phyloP scores from a whole-genome alignment of 2,113 vertebrate species.

The Aplodontia rufa region DNA sequence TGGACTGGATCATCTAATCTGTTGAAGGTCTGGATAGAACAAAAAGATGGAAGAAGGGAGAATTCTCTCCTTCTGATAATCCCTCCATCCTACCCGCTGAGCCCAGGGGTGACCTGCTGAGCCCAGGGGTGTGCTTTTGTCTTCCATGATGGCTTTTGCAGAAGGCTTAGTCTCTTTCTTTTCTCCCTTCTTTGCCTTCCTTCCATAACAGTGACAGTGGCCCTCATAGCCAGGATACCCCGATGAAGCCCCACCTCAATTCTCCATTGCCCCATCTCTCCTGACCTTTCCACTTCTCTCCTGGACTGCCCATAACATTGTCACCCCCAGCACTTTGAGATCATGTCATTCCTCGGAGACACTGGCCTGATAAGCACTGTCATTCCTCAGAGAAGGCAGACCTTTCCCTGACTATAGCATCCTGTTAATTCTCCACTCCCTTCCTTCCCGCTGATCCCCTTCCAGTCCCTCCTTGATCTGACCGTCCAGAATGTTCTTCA shows the following conservation, averaged over 20 bases:
- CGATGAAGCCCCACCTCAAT: not conserved
- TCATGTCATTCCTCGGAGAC: no score
- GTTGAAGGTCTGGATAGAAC: not conserved
- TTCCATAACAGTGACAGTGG: not conserved
- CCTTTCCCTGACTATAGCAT: not conserved
- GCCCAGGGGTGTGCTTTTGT: not conserved
- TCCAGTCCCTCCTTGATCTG: not conserved
- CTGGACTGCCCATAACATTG: not conserved
- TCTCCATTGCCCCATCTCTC: not conserved
- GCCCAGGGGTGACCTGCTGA: not conserved
- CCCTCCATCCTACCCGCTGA: not conserved
- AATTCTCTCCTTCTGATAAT: not conserved
- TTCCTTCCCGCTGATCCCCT: not conserved
- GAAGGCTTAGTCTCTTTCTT: no score
- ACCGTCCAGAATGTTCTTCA: not conserved
- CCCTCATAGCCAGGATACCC: not conserved
- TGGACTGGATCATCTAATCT: not conserved
- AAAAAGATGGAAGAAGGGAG: not conserved
- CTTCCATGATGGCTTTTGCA: not conserved
- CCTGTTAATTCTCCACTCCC: not conserved
- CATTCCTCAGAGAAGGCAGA: not conserved
- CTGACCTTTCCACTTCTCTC: not conserved
- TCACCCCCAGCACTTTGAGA: not conserved
- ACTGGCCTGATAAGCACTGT: no score
- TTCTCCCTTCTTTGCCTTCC: not conserved